Evolutionary conservation across 2,113 vertebrate species (phyloP), one percentile per base, ranked within the genome.

Genomic region (Stigmatopora nigra): DNA sequence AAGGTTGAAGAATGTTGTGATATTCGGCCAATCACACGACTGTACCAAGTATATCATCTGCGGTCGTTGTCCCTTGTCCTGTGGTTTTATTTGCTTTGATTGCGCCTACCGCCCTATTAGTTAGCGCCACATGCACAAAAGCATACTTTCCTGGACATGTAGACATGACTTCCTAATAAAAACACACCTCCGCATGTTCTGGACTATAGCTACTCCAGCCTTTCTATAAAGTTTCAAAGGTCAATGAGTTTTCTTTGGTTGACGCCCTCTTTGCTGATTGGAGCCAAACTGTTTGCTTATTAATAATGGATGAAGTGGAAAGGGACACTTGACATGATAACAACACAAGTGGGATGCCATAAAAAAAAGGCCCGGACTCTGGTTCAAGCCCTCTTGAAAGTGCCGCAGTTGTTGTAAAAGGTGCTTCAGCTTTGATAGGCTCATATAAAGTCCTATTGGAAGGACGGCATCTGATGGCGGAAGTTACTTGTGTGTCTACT

Each of bases 241-340:
- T 82, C 58, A 79, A 15, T 60, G 17, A 67, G 70, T 84, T 86
- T 61, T 70, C 64, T 3, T 65, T 65, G 63, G 60, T 70, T 68
- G 72, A 68, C 76, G 4, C 84, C 78, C 81, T 68, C 52, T 36
- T 62, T 67, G 65, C 68, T 85, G 73, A 89, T 88, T 87, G 84
- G 78, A 71, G 77, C 58, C 25, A 60, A 22, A 68, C 72, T 58
- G 70, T 41, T 5, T 44, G 58, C 70, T 59, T 71, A 83, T 83
- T 89, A 85, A 84, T 84, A 73, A 84, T 81, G 68, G 78, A 79
- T 76, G 76, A 80, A 80, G 75, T 79, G 68, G 77, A 72, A 71
- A 79, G 58, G 67, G 51, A 79, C 68, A 36, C 63, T 59, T 58
- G 35, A 78, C 70, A 69, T 79, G 77, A 86, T 83, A 88, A 78